phyloP scores from a whole-genome alignment of 2,888 invertebrate genomes.

The Ypsolopha sequella region DNA sequence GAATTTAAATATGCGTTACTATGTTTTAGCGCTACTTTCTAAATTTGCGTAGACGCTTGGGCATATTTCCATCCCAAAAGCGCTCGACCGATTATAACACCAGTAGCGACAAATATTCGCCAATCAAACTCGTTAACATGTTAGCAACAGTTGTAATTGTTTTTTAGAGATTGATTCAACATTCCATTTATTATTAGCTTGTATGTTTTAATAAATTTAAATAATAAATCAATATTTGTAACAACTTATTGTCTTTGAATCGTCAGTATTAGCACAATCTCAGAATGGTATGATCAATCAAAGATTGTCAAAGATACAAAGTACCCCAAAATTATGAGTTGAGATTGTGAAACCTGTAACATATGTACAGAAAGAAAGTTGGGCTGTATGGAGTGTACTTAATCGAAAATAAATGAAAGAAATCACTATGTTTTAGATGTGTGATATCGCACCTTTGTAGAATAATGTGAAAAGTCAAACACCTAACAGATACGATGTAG shows the following conservation, averaged over 20 bases:
- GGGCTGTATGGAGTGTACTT: constrained; percentile 9
- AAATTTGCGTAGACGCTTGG: too few species aligned
- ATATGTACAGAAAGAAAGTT: constrained; percentile 2
- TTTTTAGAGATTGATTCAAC: constrained; percentile 33
- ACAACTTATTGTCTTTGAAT: background rate
- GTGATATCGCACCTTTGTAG: constrained; percentile 42
- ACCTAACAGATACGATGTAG: constrained; percentile 11
- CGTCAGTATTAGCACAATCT: constrained; percentile 11
- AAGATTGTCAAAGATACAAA: constrained; percentile 14
- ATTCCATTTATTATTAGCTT: constrained; percentile 26
- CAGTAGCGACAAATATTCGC: background rate
- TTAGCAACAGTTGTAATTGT: constrained; percentile 8
- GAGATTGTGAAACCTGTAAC: constrained; percentile 21
- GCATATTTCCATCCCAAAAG: too few species aligned
- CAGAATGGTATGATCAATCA: constrained; percentile 10
- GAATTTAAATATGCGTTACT: background rate
- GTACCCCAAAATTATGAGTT: constrained; percentile 3
- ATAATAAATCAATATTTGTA: background rate
- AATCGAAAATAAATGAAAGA: constrained; percentile 18
- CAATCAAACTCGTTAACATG: background rate
- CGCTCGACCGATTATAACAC: too few species aligned
- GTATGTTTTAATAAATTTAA: background rate
- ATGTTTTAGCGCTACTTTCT: too few species aligned
- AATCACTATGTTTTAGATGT: constrained; percentile 26
- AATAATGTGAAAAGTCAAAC: constrained; percentile 5